These are phyloP conservation scores for Labeo catla DNA, from an alignment of 2,113 vertebrate species.

Conservation along the genomic window DNA sequence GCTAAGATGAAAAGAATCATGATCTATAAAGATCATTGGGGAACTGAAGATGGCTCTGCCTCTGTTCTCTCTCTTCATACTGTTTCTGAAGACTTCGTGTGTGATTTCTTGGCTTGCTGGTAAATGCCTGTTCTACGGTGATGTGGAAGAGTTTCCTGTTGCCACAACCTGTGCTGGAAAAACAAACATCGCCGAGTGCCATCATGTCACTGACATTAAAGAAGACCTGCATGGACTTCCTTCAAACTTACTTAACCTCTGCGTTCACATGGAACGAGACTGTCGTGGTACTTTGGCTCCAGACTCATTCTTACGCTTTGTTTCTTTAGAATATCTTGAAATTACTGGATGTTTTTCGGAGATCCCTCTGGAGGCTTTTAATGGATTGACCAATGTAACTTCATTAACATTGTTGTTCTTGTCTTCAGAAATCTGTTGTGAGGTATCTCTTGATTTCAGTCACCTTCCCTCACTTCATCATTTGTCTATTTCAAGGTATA, in stretches of 20 bases:
- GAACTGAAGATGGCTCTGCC: background rate
- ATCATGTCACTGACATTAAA: constrained; percentile 13
- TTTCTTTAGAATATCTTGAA: constrained; percentile 14
- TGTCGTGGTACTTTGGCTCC: background rate
- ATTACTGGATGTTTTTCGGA: constrained; percentile 7
- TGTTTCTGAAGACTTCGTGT: background rate
- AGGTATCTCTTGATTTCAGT: constrained; percentile 63
- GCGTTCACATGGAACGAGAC: background rate
- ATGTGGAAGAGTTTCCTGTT: background rate
- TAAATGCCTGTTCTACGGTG: constrained; percentile 19
- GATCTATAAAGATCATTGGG: background rate
- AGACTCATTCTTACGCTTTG: constrained; percentile 19
- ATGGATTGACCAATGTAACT: constrained; percentile 30
- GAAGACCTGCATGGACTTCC: constrained; percentile 23
- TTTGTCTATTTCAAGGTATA: constrained; percentile 59
- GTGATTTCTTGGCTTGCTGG: background rate
- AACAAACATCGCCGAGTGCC: background rate
- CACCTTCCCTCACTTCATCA: constrained; percentile 62
- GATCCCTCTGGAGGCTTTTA: constrained; percentile 22
- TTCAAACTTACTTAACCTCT: constrained; percentile 8
- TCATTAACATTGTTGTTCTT: constrained; percentile 41
- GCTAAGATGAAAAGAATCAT: background rate
- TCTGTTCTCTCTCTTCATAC: background rate
- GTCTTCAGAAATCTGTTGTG: constrained; percentile 32
- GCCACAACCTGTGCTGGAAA: background rate